phyloP scores from a whole-genome alignment of 2,888 invertebrate species.

The Phalangium opilio region DNA sequence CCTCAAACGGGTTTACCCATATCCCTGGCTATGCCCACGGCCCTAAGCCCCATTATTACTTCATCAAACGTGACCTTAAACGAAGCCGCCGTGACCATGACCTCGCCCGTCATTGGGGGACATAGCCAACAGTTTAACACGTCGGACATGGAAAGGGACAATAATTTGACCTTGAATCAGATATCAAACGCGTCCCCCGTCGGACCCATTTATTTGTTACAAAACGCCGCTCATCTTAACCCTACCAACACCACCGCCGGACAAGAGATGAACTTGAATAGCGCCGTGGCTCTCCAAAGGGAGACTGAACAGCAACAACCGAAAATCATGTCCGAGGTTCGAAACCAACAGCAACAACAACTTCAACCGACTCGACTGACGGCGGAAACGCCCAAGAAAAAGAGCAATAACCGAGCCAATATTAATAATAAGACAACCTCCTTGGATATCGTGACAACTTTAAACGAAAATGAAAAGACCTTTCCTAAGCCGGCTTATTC shows the following conservation, averaged over 20 bases:
- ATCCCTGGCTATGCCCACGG: constrained; percentile 3
- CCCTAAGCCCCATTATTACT: background rate
- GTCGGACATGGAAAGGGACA: background rate
- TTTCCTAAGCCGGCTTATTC: constrained; percentile 96
- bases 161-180: too few species aligned
- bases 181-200: background rate
- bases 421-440: background rate
- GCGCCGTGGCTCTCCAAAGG: background rate
- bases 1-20: constrained; percentile 19
- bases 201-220: too few species aligned
- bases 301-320: background rate
- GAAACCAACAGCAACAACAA: background rate
- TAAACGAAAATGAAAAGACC: constrained; percentile 33
- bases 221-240: background rate
- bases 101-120: background rate
- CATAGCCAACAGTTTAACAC: background rate
- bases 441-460: too few species aligned
- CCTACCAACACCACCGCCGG: too few species aligned
- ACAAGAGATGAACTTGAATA: background rate
- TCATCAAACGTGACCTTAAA: background rate
- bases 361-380: background rate
- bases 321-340: too few species aligned
- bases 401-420: background rate
- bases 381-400: background rate
- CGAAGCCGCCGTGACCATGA: background rate